Conservation (phyloP, 2,113 vertebrate genomes). For the Prochilodus magdalenae region DNA sequence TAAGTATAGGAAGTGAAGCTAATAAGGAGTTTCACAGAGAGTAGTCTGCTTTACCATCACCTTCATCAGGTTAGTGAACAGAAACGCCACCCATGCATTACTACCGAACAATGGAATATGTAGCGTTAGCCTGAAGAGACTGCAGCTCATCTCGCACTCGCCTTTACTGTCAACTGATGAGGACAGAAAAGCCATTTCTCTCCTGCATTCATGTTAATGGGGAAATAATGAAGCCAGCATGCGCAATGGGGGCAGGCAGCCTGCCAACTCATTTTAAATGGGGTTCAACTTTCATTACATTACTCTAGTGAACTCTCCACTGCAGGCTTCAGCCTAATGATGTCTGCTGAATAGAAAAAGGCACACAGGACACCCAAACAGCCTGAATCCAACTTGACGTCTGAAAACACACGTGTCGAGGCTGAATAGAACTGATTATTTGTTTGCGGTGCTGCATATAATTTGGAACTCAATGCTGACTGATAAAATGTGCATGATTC, state of each 20-base stretch:
- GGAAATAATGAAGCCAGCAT: constrained; percentile 37
- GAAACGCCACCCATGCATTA: background rate
- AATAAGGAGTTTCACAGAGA: background rate
- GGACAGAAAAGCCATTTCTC: background rate
- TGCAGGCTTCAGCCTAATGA: constrained; percentile 24
- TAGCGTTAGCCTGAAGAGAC: background rate
- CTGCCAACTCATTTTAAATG: constrained; percentile 37
- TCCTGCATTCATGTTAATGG: constrained; percentile 22
- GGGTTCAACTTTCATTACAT: constrained; percentile 41
- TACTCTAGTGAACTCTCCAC: constrained; percentile 27
- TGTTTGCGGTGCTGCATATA: background rate
- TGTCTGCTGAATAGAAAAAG: constrained; percentile 13
- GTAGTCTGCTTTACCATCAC: background rate
- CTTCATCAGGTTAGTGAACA: background rate
- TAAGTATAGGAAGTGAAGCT: background rate
- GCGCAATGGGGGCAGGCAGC: constrained; percentile 14
- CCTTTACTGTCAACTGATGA: background rate
- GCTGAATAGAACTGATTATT: background rate
- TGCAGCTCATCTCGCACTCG: background rate
- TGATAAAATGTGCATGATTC: background rate
- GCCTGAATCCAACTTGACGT: constrained; percentile 5
- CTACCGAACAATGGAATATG: constrained; percentile 16
- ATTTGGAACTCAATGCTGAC: background rate
- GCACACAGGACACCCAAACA: background rate
- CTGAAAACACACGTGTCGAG: background rate